phyloP scores from a whole-genome alignment of 2,797 vertebrate species.

The Thalassophryne amazonica region DNA sequence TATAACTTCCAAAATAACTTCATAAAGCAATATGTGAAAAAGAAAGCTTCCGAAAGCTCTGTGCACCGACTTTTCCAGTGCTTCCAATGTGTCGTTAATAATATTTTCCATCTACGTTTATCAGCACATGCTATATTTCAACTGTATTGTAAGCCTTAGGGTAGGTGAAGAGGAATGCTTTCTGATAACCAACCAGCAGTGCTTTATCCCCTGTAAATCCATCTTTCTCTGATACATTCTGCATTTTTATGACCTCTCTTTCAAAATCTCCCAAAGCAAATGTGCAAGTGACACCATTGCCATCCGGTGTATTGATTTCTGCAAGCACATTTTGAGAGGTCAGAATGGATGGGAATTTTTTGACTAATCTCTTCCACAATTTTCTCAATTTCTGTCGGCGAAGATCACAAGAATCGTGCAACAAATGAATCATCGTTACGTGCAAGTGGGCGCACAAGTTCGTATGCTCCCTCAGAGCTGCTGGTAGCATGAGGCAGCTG shows the following conservation, averaged over 20 bases:
- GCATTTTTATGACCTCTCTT: slow-evolving; percentile 10
- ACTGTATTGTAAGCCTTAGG: slow-evolving; percentile 2
- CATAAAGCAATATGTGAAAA: background rate
- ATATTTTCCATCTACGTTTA: slow-evolving; percentile 10
- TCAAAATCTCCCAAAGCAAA: slow-evolving; percentile 24
- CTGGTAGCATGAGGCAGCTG: slow-evolving; percentile 70
- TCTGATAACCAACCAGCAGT: slow-evolving; percentile 16
- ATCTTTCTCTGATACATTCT: slow-evolving; percentile 24
- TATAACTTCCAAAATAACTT: background rate
- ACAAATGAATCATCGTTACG: slow-evolving; percentile 68
- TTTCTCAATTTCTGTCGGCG: slow-evolving; percentile 58
- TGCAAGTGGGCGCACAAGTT: slow-evolving; percentile 65
- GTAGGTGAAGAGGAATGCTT: slow-evolving; percentile 5
- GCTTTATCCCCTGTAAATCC: slow-evolving; percentile 14
- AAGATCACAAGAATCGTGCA: slow-evolving; percentile 53
- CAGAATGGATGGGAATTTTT: no score
- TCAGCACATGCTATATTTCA: slow-evolving; percentile 13
- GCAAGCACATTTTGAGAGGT: slow-evolving; percentile 14
- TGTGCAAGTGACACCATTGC: slow-evolving; percentile 9
- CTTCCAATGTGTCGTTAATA: background rate
- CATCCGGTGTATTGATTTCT: slow-evolving; percentile 2
- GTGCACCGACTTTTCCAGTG: background rate
- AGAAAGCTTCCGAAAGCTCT: background rate
- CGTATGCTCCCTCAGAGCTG: slow-evolving; percentile 54
- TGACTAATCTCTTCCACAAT: slow-evolving; percentile 46